phyloP scores from a whole-genome alignment of 1,140 invertebrate species.

The Archegozetes longisetosus region DNA sequence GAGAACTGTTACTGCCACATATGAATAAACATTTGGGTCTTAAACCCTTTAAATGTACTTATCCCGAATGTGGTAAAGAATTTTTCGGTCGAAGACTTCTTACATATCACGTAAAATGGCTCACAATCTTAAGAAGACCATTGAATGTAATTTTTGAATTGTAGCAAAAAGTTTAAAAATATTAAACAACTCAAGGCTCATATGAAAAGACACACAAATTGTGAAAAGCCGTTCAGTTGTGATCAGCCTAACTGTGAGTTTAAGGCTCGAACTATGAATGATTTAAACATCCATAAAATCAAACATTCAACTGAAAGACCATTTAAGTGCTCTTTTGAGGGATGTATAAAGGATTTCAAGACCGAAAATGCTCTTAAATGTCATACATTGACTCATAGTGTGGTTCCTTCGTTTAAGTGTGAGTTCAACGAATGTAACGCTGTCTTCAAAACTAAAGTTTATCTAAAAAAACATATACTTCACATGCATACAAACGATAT shows the following conservation, averaged over 20 bases:
- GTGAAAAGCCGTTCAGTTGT: background rate
- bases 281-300: background rate
- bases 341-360: slow-evolving; percentile 49
- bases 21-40: slow-evolving; percentile 2
- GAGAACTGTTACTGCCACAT: slow-evolving; percentile 5
- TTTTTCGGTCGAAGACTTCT: too few relatives aligned
- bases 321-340: slow-evolving; percentile 43
- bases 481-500: background rate
- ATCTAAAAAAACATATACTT: slow-evolving; percentile 2
- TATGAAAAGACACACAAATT: background rate
- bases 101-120: background rate
- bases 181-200: too few relatives aligned
- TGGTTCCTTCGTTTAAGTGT: background rate
- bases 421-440: background rate
- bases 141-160: too few relatives aligned
- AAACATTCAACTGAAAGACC: slow-evolving; percentile 40
- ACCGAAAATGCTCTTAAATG: slow-evolving; percentile 57
- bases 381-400: slow-evolving; percentile 20
- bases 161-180: too few relatives aligned
- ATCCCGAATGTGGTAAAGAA: slow-evolving; percentile 9
- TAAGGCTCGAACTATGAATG: background rate
- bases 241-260: slow-evolving; percentile 1
- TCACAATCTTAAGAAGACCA: background rate
- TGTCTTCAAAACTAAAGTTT: background rate
- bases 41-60: background rate